Conservation (phyloP, 2,797 vertebrate genomes). For the Eremophila alpestris region DNA sequence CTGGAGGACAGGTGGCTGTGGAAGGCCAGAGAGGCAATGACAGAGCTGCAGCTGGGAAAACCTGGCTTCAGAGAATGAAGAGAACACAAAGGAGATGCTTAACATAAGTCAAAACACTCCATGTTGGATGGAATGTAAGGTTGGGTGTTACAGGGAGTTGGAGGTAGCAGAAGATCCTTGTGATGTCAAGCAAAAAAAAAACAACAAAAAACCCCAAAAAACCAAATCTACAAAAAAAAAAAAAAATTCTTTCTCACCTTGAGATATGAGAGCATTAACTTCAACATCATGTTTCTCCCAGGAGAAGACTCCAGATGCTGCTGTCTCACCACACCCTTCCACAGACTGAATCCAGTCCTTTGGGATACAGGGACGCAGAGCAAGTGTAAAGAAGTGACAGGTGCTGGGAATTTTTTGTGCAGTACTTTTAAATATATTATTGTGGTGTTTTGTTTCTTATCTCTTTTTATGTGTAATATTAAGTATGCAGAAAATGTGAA, state of each 20-base stretch:
- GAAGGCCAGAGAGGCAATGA: background rate
- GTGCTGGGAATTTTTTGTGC: background rate
- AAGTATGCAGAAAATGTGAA: background rate
- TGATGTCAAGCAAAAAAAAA: background rate
- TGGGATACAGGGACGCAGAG: fast-evolving
- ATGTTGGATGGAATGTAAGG: background rate
- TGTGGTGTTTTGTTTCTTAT: background rate
- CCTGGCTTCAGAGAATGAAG: background rate
- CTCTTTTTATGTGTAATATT: background rate
- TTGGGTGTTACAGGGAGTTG: background rate
- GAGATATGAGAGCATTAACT: background rate
- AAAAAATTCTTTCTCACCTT: background rate
- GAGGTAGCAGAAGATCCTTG: background rate
- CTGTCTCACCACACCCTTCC: background rate
- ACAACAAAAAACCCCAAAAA: too few relatives aligned
- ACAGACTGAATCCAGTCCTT: background rate
- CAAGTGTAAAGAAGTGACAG: background rate
- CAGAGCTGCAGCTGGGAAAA: background rate
- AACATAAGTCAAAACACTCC: background rate
- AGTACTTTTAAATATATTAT: background rate
- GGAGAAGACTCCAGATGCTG: background rate
- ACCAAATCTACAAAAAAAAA: fast-evolving
- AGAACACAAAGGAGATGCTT: background rate
- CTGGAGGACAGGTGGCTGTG: background rate
- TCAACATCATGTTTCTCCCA: background rate